These are phyloP conservation scores for Batillaria attramentaria DNA, from an alignment of 1,140 invertebrate species.

Conservation along the genomic window DNA sequence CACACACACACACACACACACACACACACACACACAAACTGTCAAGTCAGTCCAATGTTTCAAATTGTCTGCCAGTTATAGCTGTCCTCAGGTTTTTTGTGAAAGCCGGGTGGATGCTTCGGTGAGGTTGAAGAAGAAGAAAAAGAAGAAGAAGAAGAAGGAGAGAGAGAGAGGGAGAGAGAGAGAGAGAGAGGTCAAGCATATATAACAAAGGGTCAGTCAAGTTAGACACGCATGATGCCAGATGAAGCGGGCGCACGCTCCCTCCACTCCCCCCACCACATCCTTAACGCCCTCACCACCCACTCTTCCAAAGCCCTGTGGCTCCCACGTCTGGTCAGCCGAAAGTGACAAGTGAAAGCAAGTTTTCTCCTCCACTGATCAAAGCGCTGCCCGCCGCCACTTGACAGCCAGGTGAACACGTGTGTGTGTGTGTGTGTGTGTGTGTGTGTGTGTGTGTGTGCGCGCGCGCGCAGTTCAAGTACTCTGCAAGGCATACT, in stretches of 20 bases:
- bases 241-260: too few species aligned
- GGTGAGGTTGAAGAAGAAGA: not conserved
- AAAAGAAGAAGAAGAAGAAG: not conserved
- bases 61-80: not conserved
- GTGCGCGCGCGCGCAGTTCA: not conserved
- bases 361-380: not conserved
- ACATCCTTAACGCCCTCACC: too few species aligned
- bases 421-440: not conserved
- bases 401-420: too few species aligned
- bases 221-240: too few species aligned
- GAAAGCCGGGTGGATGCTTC: not conserved
- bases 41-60: not conserved
- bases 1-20: constrained; percentile 1
- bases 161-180: not conserved
- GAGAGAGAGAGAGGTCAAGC: not conserved
- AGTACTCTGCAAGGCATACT: not conserved
- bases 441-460: not conserved
- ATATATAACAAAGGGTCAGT: not conserved
- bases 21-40: not conserved
- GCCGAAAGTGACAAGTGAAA: too few species aligned
- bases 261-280: too few species aligned
- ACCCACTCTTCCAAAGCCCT: too few species aligned
- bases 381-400: not conserved
- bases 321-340: too few species aligned
- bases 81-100: not conserved